Evolutionary conservation across 2,888 invertebrate genomes (phyloP), one percentile per base, ranked within the genome.

Genomic region (Torymus aiolomorphi): DNA sequence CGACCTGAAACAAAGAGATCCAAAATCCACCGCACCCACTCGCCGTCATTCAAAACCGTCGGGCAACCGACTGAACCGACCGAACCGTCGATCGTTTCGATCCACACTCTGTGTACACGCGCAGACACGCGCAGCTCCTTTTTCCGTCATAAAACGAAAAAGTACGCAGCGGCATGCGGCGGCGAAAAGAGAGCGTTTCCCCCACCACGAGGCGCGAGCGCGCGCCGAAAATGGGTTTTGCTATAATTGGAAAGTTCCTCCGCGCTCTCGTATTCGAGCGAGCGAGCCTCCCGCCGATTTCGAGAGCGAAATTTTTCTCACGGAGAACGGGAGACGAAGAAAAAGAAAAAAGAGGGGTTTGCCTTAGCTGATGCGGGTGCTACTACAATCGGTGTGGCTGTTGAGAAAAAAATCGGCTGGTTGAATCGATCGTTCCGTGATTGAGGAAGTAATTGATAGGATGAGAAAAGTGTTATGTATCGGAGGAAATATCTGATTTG

Each of bases 221-320:
- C 5, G 52, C 18, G 18, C 76, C 74, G 52, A 77, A 80, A 81
- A 81, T 72, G 78, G 66, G 51, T 75, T 74, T 74, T 62, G 74
- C 81, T 81, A 78, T 81, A 78, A 78, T 78, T 72, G 81, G 78
- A 80, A 80, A 77, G 74, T 77, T 80, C 65, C 76, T 72, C 73
- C 49, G 42, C 42, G 8, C 5, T 5, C 42, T 5, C 8, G 8
- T 42, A 42, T 42, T 2, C 5, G 18, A n/a, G 42, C 16, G 20
- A 42, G 49, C 31, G 52, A 61, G 18, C 24, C 57, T 51, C 52
- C 66, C 1, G 63, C 31, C 57, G 73, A 77, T 77, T 70, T 80
- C 76, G 69, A 77, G 70, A 79, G 73, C 65, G 65, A 80, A 80
- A 80, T 69, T 71, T 80, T 76, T 80, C 76, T 76, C 72, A 80